Conservation (phyloP, 2,888 invertebrate genomes). For the Caradrina kadenii region DNA sequence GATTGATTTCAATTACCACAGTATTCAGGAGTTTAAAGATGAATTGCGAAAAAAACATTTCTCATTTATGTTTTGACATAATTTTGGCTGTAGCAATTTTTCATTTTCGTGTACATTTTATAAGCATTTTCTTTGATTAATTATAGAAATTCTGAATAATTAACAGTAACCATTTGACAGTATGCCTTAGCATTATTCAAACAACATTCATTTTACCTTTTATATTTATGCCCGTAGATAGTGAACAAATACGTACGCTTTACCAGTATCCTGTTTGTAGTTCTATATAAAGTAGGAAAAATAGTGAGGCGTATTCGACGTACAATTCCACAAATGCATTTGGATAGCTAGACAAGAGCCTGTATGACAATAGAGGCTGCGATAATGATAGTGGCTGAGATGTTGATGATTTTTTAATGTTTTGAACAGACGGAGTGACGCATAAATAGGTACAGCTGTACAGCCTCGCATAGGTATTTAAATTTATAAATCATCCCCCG, state of each 20-base stretch:
- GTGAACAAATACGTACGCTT: no score
- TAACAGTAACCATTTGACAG: background rate
- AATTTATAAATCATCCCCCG: constrained; percentile 20
- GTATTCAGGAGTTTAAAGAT: background rate
- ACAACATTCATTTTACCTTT: no score
- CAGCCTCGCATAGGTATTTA: background rate
- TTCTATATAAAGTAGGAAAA: background rate
- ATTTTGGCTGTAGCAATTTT: constrained; percentile 31
- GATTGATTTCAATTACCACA: constrained; percentile 4
- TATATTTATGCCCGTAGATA: no score
- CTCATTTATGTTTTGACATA: constrained; percentile 31
- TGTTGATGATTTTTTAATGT: constrained; percentile 29
- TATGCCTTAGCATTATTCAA: no score
- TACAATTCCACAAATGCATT: constrained; percentile 9
- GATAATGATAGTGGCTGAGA: constrained; percentile 7
- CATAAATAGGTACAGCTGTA: background rate
- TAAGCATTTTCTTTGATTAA: constrained; percentile 8
- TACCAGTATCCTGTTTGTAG: background rate
- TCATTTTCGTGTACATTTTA: background rate
- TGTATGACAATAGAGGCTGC: constrained; percentile 19
- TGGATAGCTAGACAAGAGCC: constrained; percentile 5
- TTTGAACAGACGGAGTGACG: background rate
- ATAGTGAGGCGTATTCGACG: background rate
- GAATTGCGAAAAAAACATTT: constrained; percentile 7
- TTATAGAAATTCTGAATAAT: background rate